Base-by-base conservation (phyloP, 2,888 invertebrate genomes). In the Mythimna pallens region DNA sequence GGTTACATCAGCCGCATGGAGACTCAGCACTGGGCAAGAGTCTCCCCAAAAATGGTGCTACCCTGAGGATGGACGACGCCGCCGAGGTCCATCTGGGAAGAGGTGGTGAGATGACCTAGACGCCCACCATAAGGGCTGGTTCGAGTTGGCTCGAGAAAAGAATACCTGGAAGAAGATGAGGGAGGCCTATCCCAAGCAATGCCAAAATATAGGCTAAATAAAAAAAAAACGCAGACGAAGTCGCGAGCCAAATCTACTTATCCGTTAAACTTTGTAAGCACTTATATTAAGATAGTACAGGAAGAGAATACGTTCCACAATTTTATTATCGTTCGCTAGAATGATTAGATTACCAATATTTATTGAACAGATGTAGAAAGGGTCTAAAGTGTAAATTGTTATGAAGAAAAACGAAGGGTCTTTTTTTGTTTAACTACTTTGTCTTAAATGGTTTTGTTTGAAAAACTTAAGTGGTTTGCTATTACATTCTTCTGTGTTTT, bases 281-380 rank as follows among this genome's bases (percentile, higher is more conserved):
- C 30, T 30, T 30, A 30, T 30, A 30, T 30, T 30, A 30, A 30
- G 30, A 30, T 30, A 30, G 30, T 30, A 40, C 22, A 50, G 30
- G 34, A 76, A 67, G 34, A 25, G 7, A 58, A 52, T 47, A 43
- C 25, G 25, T 77, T 3, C 34, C n/a, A 12, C 22, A n/a, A 12
- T 52, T 52, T 34, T 74, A 52, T 69, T 69, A 69, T 74, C 52
- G 25, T 52, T 43, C 43, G 20, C 25, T 36, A 36, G 25, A 68
- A 47, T 68, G 36, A 74, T 74, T 74, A 77, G 36, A 54, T 69
- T 59, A 59, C 10, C 36, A 20, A 59, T 59, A 59, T 77, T 68
- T 77, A 77, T 47, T 36, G n/a, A 77, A 69, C 25, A 47, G 69
- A 68, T n/a, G 58, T 25, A 43, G 20, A 59, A 17, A 43, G 57